These are phyloP conservation scores for Microplitis manilae DNA, from an alignment of 2,888 invertebrate genomes.

Conservation along the genomic window DNA sequence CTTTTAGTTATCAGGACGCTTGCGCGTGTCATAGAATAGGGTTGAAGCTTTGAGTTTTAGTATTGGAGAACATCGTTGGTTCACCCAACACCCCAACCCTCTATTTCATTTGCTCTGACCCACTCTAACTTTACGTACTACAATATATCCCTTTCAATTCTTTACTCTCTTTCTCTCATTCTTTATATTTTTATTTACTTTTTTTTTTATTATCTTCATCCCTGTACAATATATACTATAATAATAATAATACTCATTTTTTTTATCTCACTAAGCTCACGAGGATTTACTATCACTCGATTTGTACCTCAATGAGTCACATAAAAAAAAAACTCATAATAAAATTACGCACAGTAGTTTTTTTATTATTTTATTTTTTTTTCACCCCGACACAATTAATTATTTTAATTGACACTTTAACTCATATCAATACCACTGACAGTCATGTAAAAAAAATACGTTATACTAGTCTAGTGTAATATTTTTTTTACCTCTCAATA, in stretches of 20 bases:
- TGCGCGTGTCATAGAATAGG: conserved; percentile 44
- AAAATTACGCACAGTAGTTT: neutral
- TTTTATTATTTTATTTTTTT: neutral
- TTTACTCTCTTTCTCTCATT: neutral
- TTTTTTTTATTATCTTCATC: neutral
- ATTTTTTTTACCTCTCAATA: too few relatives aligned
- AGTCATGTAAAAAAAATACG: too few relatives aligned
- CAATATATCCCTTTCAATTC: neutral
- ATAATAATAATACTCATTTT: neutral
- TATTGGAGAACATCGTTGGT: conserved; percentile 38
- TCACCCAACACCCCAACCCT: conserved; percentile 6
- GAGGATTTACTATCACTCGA: conserved; percentile 3
- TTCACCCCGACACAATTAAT: neutral
- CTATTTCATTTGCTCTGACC: neutral
- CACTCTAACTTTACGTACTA: neutral
- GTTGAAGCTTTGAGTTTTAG: conserved; percentile 22
- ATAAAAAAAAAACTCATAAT: neutral
- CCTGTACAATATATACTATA: neutral
- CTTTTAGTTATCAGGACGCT: conserved; percentile 56
- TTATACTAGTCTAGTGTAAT: too few relatives aligned
- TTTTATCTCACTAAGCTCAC: neutral
- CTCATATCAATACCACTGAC: neutral
- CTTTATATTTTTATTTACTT: neutral
- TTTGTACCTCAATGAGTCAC: conserved; percentile 3
- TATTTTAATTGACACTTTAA: neutral